A percentile compares a stretch with the other conserved stretches of the same genome.
phyloP scores from a whole-genome alignment of 2,113 vertebrate genomes.

The Cynopterus brachyotis region DNA sequence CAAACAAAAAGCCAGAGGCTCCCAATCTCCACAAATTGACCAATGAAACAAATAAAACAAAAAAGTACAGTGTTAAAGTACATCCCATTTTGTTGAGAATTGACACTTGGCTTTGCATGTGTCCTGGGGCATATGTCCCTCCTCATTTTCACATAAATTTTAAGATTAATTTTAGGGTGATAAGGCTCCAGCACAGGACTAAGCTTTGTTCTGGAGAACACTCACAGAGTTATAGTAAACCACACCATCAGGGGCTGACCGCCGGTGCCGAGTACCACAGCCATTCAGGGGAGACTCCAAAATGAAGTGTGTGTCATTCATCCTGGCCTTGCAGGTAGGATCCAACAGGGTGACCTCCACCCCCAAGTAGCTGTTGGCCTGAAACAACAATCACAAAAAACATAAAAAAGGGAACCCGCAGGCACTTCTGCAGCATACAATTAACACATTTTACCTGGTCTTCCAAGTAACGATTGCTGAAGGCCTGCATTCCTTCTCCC shows the following conservation, averaged over 20 bases:
- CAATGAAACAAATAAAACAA: background rate
- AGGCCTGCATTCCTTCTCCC: background rate
- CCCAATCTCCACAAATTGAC: background rate
- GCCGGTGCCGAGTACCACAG: conserved; percentile 86
- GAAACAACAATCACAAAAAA: conserved; percentile 66
- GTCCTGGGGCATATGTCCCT: background rate
- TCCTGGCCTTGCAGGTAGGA: conserved; percentile 91
- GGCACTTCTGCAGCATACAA: background rate
- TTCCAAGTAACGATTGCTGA: background rate
- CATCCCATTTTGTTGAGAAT: background rate
- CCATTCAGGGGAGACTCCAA: conserved; percentile 89
- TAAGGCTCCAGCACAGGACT: background rate
- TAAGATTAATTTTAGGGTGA: background rate
- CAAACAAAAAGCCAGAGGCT: background rate
- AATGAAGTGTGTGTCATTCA: conserved; percentile 94
- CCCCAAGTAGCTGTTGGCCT: conserved; percentile 87
- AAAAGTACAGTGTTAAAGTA: background rate
- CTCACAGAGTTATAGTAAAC: conserved; percentile 94
- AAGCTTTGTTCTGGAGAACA: background rate
- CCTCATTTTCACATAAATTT: background rate
- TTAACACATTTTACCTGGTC: background rate
- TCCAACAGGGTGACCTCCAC: conserved; percentile 92
- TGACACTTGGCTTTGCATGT: background rate
- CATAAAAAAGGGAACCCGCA: background rate
- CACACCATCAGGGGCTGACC: conserved; percentile 75